These are phyloP conservation scores for Trachymyrmex septentrionalis DNA, from an alignment of 1,140 invertebrate genomes.

Conservation along the genomic window DNA sequence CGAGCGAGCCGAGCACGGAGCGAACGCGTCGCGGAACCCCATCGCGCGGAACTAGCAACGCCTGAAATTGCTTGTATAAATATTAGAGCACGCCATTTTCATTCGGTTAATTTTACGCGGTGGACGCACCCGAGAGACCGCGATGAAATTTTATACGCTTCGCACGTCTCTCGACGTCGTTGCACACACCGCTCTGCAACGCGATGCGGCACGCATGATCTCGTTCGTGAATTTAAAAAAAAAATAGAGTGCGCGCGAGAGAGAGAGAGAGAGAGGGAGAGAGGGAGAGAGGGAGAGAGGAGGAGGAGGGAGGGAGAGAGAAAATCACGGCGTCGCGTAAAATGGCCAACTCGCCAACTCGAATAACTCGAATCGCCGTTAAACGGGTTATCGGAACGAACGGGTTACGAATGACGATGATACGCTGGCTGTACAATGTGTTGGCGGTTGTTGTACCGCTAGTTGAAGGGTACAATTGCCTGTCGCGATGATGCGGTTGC, in stretches of 20 bases:
- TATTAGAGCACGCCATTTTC: slow-evolving; percentile 81
- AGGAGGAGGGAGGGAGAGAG: neutral
- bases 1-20: slow-evolving; percentile 1
- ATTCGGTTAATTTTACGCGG: slow-evolving; percentile 82
- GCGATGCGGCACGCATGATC: slow-evolving; percentile 32
- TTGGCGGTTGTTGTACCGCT: slow-evolving; percentile 50
- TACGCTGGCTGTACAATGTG: slow-evolving; percentile 30
- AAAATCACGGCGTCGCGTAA: slow-evolving; percentile 51
- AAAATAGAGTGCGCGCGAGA: neutral
- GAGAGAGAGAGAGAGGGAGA: neutral
- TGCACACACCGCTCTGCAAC: slow-evolving; percentile 29
- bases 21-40: slow-evolving; percentile 43
- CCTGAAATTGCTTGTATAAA: slow-evolving; percentile 84
- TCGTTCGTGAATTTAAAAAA: slow-evolving; percentile 7
- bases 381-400: slow-evolving; percentile 73
- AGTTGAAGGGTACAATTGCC: slow-evolving; percentile 66
- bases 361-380: slow-evolving; percentile 68
- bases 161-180: slow-evolving; percentile 70
- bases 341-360: slow-evolving; percentile 60
- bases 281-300: neutral
- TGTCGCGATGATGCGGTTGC: slow-evolving; percentile 47
- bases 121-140: slow-evolving; percentile 62
- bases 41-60: slow-evolving; percentile 61
- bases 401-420: slow-evolving; percentile 69
- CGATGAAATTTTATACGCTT: slow-evolving; percentile 79